Conservation (phyloP, 2,113 vertebrate genomes). For the Tapirus terrestris region DNA sequence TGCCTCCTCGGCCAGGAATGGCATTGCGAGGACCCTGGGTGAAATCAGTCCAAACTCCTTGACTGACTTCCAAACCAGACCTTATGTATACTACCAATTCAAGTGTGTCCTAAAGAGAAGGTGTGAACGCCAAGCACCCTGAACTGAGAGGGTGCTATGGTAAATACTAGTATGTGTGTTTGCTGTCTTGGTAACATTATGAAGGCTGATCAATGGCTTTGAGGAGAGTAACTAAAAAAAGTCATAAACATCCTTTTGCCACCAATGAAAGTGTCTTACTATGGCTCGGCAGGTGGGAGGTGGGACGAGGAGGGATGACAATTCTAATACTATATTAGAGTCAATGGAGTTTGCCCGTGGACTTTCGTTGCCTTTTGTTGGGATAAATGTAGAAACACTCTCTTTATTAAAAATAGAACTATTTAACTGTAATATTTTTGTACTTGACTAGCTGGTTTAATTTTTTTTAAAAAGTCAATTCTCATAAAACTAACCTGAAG, state of each 20-base stretch:
- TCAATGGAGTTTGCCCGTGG: neutral
- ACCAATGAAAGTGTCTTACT: neutral
- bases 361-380: neutral
- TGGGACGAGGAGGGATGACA: fast-evolving
- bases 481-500: constrained; percentile 52
- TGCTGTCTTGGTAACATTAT: neutral
- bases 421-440: neutral
- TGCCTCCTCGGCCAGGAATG: neutral
- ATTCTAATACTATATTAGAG: neutral
- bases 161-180: neutral
- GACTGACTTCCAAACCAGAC: neutral
- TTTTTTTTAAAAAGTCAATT: neutral
- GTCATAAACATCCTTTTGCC: neutral
- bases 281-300: neutral
- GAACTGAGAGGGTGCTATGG: neutral
- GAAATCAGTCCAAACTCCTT: neutral
- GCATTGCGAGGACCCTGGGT: neutral
- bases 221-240: neutral
- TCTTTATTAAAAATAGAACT: constrained; percentile 11
- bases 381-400: neutral
- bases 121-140: neutral
- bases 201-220: neutral
- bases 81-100: neutral
- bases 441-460: constrained; percentile 3
- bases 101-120: neutral